Base-by-base conservation (phyloP, 2,797 vertebrate genomes). In the Pelochelys cantorii region DNA sequence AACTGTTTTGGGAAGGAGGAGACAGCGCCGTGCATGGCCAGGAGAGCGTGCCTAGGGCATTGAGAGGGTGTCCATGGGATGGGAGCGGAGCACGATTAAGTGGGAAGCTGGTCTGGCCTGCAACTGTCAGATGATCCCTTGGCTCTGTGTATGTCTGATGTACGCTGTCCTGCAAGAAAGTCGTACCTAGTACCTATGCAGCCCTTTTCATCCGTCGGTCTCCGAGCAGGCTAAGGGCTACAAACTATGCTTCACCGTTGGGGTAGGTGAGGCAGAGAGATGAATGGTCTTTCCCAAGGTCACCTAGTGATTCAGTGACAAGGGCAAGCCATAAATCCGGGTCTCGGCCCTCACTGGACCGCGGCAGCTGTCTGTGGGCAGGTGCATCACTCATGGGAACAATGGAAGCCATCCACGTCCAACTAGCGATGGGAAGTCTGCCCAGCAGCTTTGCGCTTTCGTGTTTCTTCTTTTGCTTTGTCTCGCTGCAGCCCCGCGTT, bases 361-460 rank as follows among this genome's bases (percentile, higher is more conserved):
- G 23, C 34, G 37, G 34, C 20, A 11, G 34, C 34, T 12, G 17
- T 37, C 68, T 71, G 68, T 0, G 1, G 60, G 77, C 80, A 34
- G 82, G 34, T 55, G 4, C 85, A 57, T 11, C 11, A 0, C 9
- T 79, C 31, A 55, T 6, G 1, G 31, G 23, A 81, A 55, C 52
- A 83, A 62, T 34, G 0, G 4, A 79, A 34, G n/a, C 11, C 3
- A 79, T 34, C 31, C 20, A 0, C 2, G 60, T 27, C 0, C 0
- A 37, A 62, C 11, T 22, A 53, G 27, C 3, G 31, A 23, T 37
- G 8, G 0, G 87, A 13, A 1, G 27, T 48, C 0, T 0, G 5
- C 62, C 75, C 37, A 7, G 0, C 3, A n/a, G 53, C 65, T 53
- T 31, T 20, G 0, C 18, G 48, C 0, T 3, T 42, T 54, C 13